phyloP scores from a whole-genome alignment of 2,797 vertebrate species.

The Danio albolineatus region DNA sequence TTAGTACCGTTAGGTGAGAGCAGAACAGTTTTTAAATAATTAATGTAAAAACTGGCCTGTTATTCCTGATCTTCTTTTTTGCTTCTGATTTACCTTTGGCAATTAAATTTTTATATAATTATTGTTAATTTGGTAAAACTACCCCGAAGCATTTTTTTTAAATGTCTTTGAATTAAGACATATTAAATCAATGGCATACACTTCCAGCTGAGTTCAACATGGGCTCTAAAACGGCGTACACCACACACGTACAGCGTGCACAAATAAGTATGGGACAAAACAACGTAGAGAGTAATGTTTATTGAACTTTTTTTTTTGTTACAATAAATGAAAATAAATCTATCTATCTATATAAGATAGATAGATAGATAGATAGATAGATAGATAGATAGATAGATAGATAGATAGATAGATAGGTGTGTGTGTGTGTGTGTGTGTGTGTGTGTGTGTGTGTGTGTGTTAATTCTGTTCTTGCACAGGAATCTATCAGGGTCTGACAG shows the following conservation, averaged over 20 bases:
- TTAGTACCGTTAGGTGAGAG: neutral
- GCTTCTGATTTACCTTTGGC: slow-evolving; percentile 6
- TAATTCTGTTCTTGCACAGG: neutral
- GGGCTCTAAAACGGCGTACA: slow-evolving; percentile 70
- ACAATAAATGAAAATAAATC: neutral
- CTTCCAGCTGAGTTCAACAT: slow-evolving; percentile 82
- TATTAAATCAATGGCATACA: slow-evolving; percentile 86
- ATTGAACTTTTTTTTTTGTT: neutral
- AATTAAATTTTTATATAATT: slow-evolving; percentile 19
- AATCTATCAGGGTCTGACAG: neutral
- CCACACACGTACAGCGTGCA: slow-evolving; percentile 51
- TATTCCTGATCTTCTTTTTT: slow-evolving; percentile 8
- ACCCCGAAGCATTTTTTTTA: slow-evolving; percentile 76
- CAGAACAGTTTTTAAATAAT: no score
- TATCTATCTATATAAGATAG: no score
- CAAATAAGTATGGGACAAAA: neutral
- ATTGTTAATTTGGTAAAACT: slow-evolving; percentile 52
- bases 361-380: no score
- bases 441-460: no score
- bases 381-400: no score
- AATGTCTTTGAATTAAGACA: slow-evolving; percentile 84
- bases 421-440: no score
- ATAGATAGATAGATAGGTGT: no score
- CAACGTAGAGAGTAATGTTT: neutral
- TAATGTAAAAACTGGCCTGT: neutral